Base-by-base conservation (phyloP, 2,113 vertebrate genomes). In the Fregata magnificens region DNA sequence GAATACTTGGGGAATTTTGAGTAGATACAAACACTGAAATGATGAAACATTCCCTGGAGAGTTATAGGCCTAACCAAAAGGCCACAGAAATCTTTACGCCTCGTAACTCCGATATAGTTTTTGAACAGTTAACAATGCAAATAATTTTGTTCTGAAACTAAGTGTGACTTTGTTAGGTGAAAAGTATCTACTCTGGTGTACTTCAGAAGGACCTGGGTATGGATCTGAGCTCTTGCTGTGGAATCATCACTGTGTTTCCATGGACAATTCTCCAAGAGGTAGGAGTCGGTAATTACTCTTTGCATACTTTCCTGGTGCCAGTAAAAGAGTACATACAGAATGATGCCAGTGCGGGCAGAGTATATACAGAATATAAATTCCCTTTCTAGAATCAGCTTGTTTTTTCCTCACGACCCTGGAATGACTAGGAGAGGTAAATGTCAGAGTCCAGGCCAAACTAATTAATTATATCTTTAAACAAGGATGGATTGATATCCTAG, bases 241-340 rank as follows among this genome's bases (percentile, higher is more conserved):
- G 40, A 69, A 58, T 77, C 44, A 20, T 50, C 40, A 4, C 29
- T 77, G 47, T 38, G n/a, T 67, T 82, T 76, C 44, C 31, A 8
- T 13, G 17, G 50, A 18, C 10, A 53, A 6, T 59, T 59, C 63
- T 71, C 42, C 0, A 0, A 56, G 65, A 47, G 20, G 29, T 0
- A 31, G 58, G 63, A 55, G 28, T 15, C 47, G 32, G 26, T 49
- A 69, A 56, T 85, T 28, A 20, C 59, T 76, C 59, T 42, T 61
- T 56, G 49, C 34, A 28, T 69, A 56, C 55, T 42, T 61, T 81
- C 32, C 52, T 55, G 67, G 21, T 91, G 66, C 29, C 80, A 80
- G 19, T 1, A n/a, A n/a, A n/a, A n/a, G n/a, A n/a, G n/a, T n/a
- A n/a, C n/a, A n/a, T n/a, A n/a, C n/a, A n/a, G n/a, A n/a, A n/a